These are phyloP conservation scores for Tenodera sinensis DNA, from an alignment of 2,888 invertebrate genomes.

Conservation along the genomic window DNA sequence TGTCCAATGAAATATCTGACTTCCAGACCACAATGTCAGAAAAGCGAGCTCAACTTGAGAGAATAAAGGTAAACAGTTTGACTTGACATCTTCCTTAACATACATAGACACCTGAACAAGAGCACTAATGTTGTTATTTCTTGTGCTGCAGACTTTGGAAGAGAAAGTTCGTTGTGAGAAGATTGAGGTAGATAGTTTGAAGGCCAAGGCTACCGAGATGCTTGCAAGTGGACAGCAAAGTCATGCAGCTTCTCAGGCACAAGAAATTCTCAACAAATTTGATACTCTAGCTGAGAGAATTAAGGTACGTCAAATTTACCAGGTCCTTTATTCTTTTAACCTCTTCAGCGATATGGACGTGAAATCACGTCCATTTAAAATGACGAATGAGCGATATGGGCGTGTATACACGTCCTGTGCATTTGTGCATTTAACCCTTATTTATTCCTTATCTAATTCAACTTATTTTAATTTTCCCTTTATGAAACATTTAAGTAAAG, in stretches of 20 bases:
- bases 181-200: slow-evolving; percentile 81
- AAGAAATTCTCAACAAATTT: slow-evolving; percentile 79
- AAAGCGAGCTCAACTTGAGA: slow-evolving; percentile 80
- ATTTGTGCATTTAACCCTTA: too few species aligned
- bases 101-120: neutral
- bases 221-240: slow-evolving; percentile 80
- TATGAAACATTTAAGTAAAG: too few species aligned
- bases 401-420: too few species aligned
- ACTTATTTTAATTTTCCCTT: too few species aligned
- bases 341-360: too few species aligned
- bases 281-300: slow-evolving; percentile 73
- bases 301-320: slow-evolving; percentile 47
- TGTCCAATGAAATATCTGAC: slow-evolving; percentile 67
- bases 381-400: too few species aligned
- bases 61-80: slow-evolving; percentile 56
- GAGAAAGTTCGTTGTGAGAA: slow-evolving; percentile 87
- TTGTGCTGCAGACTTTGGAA: slow-evolving; percentile 57
- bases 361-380: too few species aligned
- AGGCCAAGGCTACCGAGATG: slow-evolving; percentile 82
- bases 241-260: slow-evolving; percentile 77
- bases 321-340: too few species aligned
- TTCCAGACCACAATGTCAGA: slow-evolving; percentile 80
- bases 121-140: neutral
- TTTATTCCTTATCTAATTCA: too few species aligned
- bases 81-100: neutral